Evolutionary conservation across 2,113 vertebrate genomes (phyloP).

Genomic region (Tympanuchus pallidicinctus): DNA sequence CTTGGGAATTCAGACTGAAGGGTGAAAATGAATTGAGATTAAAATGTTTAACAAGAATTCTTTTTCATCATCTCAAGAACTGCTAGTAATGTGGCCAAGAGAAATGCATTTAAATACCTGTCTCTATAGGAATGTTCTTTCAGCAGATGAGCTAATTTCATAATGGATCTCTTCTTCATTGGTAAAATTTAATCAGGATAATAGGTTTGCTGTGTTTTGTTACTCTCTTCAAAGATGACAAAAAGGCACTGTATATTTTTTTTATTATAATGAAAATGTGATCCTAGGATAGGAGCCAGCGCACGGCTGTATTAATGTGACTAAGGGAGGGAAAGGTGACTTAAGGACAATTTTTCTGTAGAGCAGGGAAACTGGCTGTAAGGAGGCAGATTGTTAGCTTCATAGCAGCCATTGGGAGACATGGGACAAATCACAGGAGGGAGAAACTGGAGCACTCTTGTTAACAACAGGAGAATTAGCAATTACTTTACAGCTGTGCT

Average conservation of each 20-base stretch:
- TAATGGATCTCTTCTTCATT: not conserved
- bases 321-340: slow-evolving; percentile 34
- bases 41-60: not conserved
- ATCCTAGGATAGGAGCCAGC: slow-evolving; percentile 14
- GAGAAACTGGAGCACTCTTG: slow-evolving; percentile 38
- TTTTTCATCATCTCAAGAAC: not conserved
- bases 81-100: not conserved
- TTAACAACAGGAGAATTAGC: slow-evolving; percentile 57
- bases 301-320: not conserved
- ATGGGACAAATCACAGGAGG: not conserved
- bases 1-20: not conserved
- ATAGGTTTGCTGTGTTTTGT: not conserved
- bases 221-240: slow-evolving; percentile 18
- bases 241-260: not conserved
- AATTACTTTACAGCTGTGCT: slow-evolving; percentile 37
- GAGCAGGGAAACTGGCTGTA: not conserved
- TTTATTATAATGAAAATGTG: not conserved
- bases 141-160: not conserved
- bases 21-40: not conserved
- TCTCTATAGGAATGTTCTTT: not conserved
- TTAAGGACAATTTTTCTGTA: not conserved
- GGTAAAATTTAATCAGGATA: slow-evolving; percentile 17
- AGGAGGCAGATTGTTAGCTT: slow-evolving; percentile 2
- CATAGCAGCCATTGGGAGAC: not conserved
- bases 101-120: not conserved